phyloP scores from a whole-genome alignment of 2,797 vertebrate species.

The Clangula hyemalis region DNA sequence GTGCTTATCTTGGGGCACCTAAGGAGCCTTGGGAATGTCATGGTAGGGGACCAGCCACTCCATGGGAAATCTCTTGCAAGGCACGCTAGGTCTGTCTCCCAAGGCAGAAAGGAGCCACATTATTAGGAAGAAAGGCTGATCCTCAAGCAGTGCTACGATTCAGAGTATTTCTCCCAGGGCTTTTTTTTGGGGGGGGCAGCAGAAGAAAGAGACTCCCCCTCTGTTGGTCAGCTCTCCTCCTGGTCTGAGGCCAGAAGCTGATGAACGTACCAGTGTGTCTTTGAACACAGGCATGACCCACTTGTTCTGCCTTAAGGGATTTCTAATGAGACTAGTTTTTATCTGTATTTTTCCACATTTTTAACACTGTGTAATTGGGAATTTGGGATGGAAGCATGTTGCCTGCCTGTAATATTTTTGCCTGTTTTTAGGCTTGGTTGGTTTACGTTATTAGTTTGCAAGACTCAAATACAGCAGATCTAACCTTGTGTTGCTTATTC shows the following conservation, averaged over 20 bases:
- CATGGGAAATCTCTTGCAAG: not conserved
- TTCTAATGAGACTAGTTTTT: not conserved
- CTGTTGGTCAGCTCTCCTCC: not conserved
- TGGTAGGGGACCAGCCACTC: not conserved
- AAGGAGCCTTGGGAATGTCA: not conserved
- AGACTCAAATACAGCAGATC: not conserved
- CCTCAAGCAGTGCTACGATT: not conserved
- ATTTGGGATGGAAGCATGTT: not conserved
- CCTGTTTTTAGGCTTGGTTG: not conserved
- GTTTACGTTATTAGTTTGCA: not conserved
- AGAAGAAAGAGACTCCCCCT: not conserved
- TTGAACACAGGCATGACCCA: not conserved
- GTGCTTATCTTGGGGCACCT: not conserved
- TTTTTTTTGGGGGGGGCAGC: not conserved
- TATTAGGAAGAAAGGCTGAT: not conserved
- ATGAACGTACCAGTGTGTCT: not conserved
- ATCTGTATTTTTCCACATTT: not conserved
- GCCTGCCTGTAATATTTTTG: not conserved
- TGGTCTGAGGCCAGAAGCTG: not conserved
- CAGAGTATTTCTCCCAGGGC: not conserved
- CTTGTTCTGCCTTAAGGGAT: not conserved
- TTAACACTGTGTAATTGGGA: not conserved
- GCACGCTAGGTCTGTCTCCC: not conserved
- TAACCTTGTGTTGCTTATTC: not conserved
- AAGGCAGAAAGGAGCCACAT: not conserved